Evolutionary conservation across 2,113 vertebrate genomes (phyloP).

Genomic region (Trogon melanurus): DNA sequence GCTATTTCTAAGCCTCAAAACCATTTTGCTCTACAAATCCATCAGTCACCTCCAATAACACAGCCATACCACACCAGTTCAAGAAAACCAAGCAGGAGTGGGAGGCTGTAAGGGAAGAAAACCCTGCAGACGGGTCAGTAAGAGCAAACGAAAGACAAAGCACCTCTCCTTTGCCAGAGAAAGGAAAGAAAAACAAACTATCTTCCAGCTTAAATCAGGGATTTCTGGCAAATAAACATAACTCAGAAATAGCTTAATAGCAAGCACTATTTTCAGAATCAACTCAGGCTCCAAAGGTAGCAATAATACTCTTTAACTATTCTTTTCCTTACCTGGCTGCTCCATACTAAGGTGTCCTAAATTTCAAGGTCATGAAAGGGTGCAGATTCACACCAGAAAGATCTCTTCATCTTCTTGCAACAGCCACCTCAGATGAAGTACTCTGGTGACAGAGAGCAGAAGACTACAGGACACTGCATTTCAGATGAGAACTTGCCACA

Average conservation of each 20-base stretch:
- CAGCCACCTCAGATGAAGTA: background rate
- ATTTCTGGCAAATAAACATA: background rate
- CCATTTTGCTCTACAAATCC: background rate
- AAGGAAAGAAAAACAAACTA: background rate
- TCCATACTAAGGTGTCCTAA: background rate
- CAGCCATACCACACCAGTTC: background rate
- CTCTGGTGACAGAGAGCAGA: accelerated
- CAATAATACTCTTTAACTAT: background rate
- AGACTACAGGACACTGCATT: background rate
- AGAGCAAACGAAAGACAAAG: background rate
- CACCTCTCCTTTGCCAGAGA: background rate
- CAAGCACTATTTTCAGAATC: background rate
- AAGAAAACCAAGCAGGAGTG: background rate
- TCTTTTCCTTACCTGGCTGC: background rate
- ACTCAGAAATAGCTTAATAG: background rate
- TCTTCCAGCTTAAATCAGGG: background rate
- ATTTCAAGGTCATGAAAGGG: background rate
- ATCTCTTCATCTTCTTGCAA: background rate
- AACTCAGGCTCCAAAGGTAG: too few relatives aligned
- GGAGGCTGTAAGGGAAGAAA: background rate
- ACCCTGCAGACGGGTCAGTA: background rate
- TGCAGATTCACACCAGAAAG: background rate
- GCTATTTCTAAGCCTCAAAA: background rate
- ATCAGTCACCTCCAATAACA: background rate
- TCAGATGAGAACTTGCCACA: background rate